phyloP scores from a whole-genome alignment of 2,888 invertebrate species.

The Xylocampa areola region DNA sequence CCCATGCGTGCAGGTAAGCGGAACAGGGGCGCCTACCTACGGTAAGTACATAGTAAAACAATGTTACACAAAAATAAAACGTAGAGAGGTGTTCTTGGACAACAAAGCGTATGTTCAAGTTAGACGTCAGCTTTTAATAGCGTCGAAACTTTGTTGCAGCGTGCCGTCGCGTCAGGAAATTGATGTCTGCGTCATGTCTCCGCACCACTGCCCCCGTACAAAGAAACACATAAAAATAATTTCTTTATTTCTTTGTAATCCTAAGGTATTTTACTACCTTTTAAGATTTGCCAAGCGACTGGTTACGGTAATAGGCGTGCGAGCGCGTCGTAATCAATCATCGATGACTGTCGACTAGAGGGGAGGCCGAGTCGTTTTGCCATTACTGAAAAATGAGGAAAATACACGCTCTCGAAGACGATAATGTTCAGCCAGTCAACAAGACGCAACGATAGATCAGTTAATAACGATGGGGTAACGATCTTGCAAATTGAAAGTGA shows the following conservation, averaged over 20 bases:
- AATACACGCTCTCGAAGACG: slow-evolving; percentile 60
- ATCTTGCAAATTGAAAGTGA: slow-evolving; percentile 54
- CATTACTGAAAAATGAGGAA: slow-evolving; percentile 70
- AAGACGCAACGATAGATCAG: slow-evolving; percentile 50
- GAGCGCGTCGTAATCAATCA: slow-evolving; percentile 73
- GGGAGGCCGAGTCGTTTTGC: slow-evolving; percentile 64
- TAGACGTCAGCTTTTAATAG: slow-evolving; percentile 21
- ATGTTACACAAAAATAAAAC: slow-evolving; percentile 11
- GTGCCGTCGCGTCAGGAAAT: slow-evolving; percentile 8
- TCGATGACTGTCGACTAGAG: slow-evolving; percentile 70
- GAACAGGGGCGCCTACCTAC: slow-evolving; percentile 15
- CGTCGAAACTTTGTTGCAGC: slow-evolving; percentile 10
- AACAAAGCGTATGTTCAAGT: slow-evolving; percentile 4
- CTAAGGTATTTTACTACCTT: slow-evolving; percentile 61
- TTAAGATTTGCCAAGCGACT: slow-evolving; percentile 73
- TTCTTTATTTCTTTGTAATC: slow-evolving; percentile 59
- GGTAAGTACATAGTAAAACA: slow-evolving; percentile 5
- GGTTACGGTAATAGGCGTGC: slow-evolving; percentile 69
- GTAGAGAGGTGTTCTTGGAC: background rate
- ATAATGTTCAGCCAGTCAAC: slow-evolving; percentile 62
- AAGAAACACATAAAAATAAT: slow-evolving; percentile 25
- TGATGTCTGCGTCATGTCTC: slow-evolving; percentile 1
- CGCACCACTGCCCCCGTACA: background rate
- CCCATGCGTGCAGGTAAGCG: slow-evolving; percentile 25
- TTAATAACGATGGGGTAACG: slow-evolving; percentile 48